phyloP scores from a whole-genome alignment of 2,113 vertebrate genomes.

The Takifugu bimaculatus region DNA sequence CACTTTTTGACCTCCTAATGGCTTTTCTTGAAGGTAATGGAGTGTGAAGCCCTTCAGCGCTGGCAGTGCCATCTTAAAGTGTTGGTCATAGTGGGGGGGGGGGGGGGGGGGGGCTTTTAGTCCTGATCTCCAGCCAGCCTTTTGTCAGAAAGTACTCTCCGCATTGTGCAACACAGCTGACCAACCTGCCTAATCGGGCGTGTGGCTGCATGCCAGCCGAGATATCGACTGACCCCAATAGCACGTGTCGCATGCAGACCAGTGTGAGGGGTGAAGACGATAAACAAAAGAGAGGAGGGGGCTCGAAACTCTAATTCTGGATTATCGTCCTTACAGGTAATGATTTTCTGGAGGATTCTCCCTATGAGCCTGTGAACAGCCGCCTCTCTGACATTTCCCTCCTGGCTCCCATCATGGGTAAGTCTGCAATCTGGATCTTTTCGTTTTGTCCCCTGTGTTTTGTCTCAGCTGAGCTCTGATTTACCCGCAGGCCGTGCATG shows the following conservation, averaged over 20 bases:
- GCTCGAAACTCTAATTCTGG: background rate
- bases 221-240: conserved; percentile 71
- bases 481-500: conserved; percentile 33
- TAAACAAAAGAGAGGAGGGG: conserved; percentile 38
- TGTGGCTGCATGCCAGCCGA: conserved; percentile 46
- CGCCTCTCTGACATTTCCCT: conserved; percentile 91
- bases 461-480: conserved; percentile 7
- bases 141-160: conserved; percentile 23
- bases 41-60: conserved; percentile 44
- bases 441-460: conserved; percentile 1
- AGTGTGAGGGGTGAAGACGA: conserved; percentile 5
- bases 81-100: conserved; percentile 25
- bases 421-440: conserved; percentile 32
- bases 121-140: conserved; percentile 30
- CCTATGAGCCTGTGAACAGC: conserved; percentile 90
- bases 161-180: conserved; percentile 59
- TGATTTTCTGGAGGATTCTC: conserved; percentile 90
- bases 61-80: conserved; percentile 40
- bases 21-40: conserved; percentile 46
- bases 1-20: conserved; percentile 45
- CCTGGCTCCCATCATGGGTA: conserved; percentile 90
- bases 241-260: conserved; percentile 42
- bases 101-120: background rate
- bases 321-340: conserved; percentile 78
- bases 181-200: conserved; percentile 69